These are phyloP conservation scores for Pseudorhiza aurosa DNA, from an alignment of 30 jellyfish, hydroid and myxozoan species.

Conservation along the genomic window DNA sequence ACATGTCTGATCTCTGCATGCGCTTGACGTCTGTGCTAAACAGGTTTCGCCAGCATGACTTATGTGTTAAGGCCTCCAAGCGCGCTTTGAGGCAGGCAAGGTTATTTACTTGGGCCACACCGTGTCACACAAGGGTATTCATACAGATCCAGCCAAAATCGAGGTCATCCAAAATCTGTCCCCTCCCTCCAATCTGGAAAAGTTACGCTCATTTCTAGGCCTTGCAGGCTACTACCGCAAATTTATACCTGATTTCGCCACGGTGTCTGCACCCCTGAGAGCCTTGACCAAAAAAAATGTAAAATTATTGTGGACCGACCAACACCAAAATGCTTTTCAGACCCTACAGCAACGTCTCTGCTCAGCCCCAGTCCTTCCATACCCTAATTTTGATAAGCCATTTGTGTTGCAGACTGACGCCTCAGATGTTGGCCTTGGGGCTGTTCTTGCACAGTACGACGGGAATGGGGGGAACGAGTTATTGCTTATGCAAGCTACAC, in stretches of 20 bases:
- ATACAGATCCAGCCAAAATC: constrained; percentile 6
- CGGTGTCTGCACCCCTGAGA: constrained; percentile 38
- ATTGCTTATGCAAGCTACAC: constrained; percentile 51
- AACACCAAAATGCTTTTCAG: constrained; percentile 22
- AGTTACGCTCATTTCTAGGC: constrained; percentile 31
- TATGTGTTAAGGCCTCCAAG: constrained; percentile 34
- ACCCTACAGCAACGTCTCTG: constrained; percentile 13
- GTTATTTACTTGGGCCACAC: constrained; percentile 46
- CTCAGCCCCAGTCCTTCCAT: constrained; percentile 55
- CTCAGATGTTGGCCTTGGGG: constrained; percentile 46
- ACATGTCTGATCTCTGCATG: constrained; percentile 8
- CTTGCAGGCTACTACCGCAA: constrained; percentile 60
- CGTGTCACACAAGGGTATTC: constrained; percentile 23
- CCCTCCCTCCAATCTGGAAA: neutral
- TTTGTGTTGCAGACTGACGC: constrained; percentile 51
- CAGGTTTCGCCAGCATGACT: constrained; percentile 1
- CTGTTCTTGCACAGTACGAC: constrained; percentile 45
- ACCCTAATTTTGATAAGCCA: constrained; percentile 48
- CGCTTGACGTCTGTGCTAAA: neutral
- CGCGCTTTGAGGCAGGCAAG: constrained; percentile 32
- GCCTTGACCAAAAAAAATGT: constrained; percentile 23
- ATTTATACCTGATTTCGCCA: constrained; percentile 41
- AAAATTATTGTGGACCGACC: constrained; percentile 23
- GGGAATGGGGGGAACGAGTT: constrained; percentile 23
- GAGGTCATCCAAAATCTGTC: neutral